Evolutionary conservation across 1,140 invertebrate genomes (phyloP), one percentile per base, ranked within the genome.

Genomic region (Leguminivora glycinivorella): DNA sequence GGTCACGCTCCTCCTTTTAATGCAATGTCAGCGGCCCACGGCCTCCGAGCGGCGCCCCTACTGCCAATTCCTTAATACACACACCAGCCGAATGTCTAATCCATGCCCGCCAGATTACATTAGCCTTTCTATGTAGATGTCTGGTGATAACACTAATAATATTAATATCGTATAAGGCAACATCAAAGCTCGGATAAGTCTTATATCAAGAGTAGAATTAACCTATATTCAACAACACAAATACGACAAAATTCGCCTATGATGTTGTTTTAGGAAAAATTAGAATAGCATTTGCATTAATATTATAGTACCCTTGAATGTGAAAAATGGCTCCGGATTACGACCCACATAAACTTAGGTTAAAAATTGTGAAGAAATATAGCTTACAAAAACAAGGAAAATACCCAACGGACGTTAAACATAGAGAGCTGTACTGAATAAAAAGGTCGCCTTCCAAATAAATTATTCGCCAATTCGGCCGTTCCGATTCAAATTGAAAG

Each of bases 401-500:
- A 80, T 66, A 75, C 40, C 70, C 70, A 52, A 71, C 70, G 73
- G 69, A 80, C 74, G 77, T 83, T 83, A 77, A 78, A 70, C 72
- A 82, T 75, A 81, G 71, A 78, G 72, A 75, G 71, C 67, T 70
- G 75, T 78, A 81, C 71, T 72, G 78, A 82, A 81, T 81, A 83
- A 85, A 85, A 85, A 83, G 81, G 73, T 78, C 81, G 72, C 80
- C 75, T 79, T 78, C 72, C 76, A 82, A 83, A 85, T 84, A 87
- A 89, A 84, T 87, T 87, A 85, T 88, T 83, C 76, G 79, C 81
- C 82, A 80, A 83, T 86, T 84, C 85, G 79, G 76, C 80, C 83
- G 82, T 85, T 86, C 82, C 87, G 78, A 89, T 88, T 88, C 82
- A 83, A 89, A 89, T 89, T 84, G 87, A 85, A 89, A 89, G 82